Evolutionary conservation across 2,888 invertebrate species (phyloP).

Genomic region (Lochmaea crataegi): DNA sequence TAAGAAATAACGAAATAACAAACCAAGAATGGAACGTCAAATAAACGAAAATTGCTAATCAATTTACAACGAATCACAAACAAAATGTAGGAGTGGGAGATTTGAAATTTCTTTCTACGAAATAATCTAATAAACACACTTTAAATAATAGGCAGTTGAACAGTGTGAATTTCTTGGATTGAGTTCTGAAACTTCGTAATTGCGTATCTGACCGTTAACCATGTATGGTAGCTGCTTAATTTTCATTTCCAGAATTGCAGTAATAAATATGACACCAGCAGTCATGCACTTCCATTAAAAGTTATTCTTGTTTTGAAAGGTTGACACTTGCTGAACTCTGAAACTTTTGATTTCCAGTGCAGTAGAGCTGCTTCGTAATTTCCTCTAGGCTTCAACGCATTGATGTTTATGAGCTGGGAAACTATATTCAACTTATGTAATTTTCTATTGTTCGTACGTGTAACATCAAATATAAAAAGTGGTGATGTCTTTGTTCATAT

Average conservation of each 20-base stretch:
- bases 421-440: conserved; percentile 6
- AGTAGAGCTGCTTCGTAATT: background rate
- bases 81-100: too few relatives aligned
- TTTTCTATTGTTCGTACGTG: background rate
- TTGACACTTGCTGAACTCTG: conserved; percentile 45
- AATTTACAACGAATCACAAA: too few relatives aligned
- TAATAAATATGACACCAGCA: conserved; percentile 15
- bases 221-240: conserved; percentile 1
- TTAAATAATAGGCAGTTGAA: too few relatives aligned
- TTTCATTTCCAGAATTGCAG: conserved; percentile 16
- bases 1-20: too few relatives aligned
- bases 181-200: background rate
- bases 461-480: too few relatives aligned
- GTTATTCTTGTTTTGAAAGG: conserved; percentile 43
- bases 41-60: too few relatives aligned
- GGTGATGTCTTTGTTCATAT: too few relatives aligned
- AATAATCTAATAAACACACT: too few relatives aligned
- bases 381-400: conserved; percentile 11
- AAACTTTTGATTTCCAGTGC: conserved; percentile 35
- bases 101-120: too few relatives aligned
- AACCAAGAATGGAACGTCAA: too few relatives aligned
- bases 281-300: conserved; percentile 28
- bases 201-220: background rate
- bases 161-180: background rate
- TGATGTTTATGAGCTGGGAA: conserved; percentile 18